Percentiles rank a stretch among this genome's conserved stretches.
phyloP scores from a whole-genome alignment of 2,113 vertebrate genomes.

The Xenotilapia flavipinnis region DNA sequence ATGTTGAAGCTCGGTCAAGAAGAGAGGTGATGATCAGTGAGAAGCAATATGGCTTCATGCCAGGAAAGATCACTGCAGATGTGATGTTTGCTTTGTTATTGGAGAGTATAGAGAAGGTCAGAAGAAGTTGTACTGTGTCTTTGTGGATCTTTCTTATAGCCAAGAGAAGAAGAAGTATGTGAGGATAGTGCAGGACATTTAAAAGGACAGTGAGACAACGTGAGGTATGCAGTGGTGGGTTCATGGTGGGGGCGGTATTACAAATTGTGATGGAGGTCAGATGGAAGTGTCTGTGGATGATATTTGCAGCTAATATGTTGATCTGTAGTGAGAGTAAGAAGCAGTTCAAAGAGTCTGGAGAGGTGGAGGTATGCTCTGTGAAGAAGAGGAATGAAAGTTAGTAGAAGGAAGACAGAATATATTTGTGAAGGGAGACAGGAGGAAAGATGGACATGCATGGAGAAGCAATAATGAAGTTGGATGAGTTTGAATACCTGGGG shows the following conservation, averaged over 20 bases:
- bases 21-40: neutral
- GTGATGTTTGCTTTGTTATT: neutral
- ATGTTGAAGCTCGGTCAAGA: neutral
- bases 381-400: neutral
- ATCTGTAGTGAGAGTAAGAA: neutral
- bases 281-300: neutral
- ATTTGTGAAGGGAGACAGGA: neutral
- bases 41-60: neutral
- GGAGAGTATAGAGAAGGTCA: neutral
- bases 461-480: neutral
- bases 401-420: neutral
- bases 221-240: neutral
- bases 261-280: neutral
- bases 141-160: neutral
- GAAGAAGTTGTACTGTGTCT: neutral
- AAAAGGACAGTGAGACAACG: neutral
- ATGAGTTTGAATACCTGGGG: neutral
- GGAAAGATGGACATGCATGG: neutral
- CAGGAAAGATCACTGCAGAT: neutral
- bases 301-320: neutral
- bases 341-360: neutral
- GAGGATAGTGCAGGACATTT: neutral
- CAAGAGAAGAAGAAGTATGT: neutral
- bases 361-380: neutral
- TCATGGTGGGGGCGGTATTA: neutral